phyloP scores from a whole-genome alignment of 2,888 invertebrate species.

The Ischnura elegans region DNA sequence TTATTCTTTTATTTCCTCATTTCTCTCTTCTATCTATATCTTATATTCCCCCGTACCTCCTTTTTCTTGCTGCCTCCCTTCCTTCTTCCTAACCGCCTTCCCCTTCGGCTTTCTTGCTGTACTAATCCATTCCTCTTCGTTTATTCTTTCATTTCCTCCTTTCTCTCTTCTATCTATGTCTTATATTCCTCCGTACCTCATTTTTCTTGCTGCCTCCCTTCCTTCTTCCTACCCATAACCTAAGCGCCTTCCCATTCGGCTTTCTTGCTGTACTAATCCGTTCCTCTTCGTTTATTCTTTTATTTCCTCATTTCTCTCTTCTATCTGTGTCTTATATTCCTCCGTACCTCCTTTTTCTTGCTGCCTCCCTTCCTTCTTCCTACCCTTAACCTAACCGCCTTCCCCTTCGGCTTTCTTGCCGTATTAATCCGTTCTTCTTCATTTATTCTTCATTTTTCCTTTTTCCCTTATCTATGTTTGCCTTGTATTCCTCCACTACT shows the following conservation, averaged over 20 bases:
- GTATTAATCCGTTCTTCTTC: not conserved
- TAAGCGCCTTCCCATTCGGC: too few species aligned
- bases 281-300: not conserved
- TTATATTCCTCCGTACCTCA: too few species aligned
- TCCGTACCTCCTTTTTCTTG: not conserved
- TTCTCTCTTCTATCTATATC: not conserved
- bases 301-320: not conserved
- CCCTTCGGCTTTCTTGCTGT: not conserved
- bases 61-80: too few species aligned
- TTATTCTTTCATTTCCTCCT: not conserved
- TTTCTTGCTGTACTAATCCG: slow-evolving; percentile 22
- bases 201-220: too few species aligned
- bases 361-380: not conserved
- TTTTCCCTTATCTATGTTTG: too few species aligned
- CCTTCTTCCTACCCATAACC: not conserved
- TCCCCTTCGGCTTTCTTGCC: not conserved
- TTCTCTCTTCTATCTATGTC: not conserved
- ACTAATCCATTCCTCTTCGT: not conserved
- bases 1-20: not conserved
- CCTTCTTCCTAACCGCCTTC: not conserved
- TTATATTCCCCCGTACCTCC: too few species aligned
- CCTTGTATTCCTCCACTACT: too few species aligned
- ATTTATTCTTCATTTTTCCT: too few species aligned
- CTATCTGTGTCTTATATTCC: not conserved
- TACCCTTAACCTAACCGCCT: not conserved